These are phyloP conservation scores for Drosophila willistoni DNA, from an alignment of 1,140 invertebrate species.

Conservation along the genomic window DNA sequence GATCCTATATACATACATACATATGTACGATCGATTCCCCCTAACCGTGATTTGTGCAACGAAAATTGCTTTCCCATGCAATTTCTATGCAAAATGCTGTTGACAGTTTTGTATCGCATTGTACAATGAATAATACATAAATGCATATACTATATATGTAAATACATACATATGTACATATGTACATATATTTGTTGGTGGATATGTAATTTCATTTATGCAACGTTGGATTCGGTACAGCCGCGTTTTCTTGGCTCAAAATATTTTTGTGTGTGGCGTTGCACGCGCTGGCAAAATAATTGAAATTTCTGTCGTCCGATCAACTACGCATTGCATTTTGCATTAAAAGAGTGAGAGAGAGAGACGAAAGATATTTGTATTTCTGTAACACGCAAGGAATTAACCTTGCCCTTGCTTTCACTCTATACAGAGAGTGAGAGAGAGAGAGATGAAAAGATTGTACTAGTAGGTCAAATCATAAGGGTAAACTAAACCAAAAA, in stretches of 20 bases:
- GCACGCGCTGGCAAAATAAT: constrained; percentile 50
- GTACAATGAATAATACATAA: background rate
- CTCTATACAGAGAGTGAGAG: background rate
- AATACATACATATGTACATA: background rate
- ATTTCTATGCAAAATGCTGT: constrained; percentile 7
- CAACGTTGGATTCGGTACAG: constrained; percentile 5
- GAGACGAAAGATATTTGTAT: background rate
- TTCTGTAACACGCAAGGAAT: constrained; percentile 1
- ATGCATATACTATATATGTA: background rate
- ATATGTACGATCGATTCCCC: background rate
- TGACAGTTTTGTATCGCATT: constrained; percentile 14
- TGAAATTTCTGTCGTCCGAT: constrained; percentile 47
- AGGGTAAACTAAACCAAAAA: background rate
- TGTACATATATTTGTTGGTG: background rate
- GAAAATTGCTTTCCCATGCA: constrained; percentile 5
- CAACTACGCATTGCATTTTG: constrained; percentile 54
- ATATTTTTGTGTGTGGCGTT: constrained; percentile 28
- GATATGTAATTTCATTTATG: constrained; percentile 19
- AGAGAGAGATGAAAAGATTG: background rate
- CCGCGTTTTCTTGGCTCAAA: constrained; percentile 12
- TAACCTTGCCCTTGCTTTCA: constrained; percentile 12
- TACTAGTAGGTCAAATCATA: background rate
- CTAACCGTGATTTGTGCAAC: background rate
- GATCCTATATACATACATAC: background rate
- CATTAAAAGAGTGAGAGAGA: background rate